Conservation (phyloP, 2,113 vertebrate genomes). For the Chamaetylas fuelleborni region DNA sequence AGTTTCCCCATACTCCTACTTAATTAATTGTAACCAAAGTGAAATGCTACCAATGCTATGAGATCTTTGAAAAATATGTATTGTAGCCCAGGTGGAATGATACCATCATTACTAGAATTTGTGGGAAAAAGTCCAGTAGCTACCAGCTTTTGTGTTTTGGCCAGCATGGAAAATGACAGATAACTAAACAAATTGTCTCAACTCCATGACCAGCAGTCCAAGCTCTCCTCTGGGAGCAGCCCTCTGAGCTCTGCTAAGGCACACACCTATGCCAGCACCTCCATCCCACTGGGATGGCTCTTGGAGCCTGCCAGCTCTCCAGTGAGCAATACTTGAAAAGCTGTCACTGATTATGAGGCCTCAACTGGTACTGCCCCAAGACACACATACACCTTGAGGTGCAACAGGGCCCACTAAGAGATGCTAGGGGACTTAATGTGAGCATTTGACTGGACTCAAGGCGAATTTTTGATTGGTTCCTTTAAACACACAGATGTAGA, state of each 20-base stretch:
- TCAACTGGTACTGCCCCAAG: background rate
- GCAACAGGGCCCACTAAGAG: background rate
- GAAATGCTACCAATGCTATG: background rate
- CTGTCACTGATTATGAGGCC: background rate
- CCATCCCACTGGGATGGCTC: background rate
- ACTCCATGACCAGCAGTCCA: background rate
- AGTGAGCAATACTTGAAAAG: background rate
- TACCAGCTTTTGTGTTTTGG: background rate
- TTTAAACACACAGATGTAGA: background rate
- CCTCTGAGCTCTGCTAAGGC: no score
- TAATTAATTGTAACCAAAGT: background rate
- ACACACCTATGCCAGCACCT: rapidly evolving
- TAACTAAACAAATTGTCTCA: background rate
- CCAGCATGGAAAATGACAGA: background rate
- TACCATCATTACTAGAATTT: no score
- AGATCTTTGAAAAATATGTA: background rate
- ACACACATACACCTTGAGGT: rapidly evolving
- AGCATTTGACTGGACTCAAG: rapidly evolving
- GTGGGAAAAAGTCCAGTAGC: background rate
- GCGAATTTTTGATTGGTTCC: background rate
- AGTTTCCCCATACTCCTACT: background rate
- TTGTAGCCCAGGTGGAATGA: background rate
- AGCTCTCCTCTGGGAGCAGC: background rate
- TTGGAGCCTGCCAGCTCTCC: no score
- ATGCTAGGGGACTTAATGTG: background rate